These are phyloP conservation scores for Eretmochelys imbricata DNA, from an alignment of 2,113 vertebrate species.

Conservation along the genomic window DNA sequence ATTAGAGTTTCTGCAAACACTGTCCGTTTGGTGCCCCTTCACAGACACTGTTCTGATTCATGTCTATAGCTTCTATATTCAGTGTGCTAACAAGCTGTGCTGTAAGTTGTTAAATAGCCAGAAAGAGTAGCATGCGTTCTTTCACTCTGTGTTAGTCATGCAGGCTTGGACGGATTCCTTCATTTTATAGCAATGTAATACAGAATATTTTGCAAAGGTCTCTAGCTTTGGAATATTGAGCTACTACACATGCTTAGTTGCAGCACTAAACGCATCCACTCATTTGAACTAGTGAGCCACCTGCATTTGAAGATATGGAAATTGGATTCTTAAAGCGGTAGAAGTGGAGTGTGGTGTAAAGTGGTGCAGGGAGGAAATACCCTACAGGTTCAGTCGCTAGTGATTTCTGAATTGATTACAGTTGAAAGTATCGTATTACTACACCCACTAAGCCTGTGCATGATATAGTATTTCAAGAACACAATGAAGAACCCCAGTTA, in stretches of 20 bases:
- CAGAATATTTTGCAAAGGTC: background rate
- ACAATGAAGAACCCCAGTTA: fast-evolving
- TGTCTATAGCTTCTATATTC: background rate
- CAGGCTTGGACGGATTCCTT: background rate
- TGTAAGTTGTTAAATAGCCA: background rate
- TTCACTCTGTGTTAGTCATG: background rate
- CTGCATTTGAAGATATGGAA: background rate
- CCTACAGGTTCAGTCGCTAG: background rate
- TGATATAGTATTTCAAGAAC: background rate
- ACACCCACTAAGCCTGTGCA: background rate
- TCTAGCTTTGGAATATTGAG: background rate
- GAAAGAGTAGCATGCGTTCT: background rate
- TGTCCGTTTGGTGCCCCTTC: background rate
- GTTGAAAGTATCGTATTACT: background rate
- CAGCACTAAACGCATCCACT: background rate
- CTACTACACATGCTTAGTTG: fast-evolving
- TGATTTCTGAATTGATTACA: background rate
- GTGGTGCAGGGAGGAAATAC: background rate
- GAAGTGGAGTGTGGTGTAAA: background rate
- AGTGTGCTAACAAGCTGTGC: background rate
- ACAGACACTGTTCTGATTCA: background rate
- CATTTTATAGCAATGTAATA: background rate
- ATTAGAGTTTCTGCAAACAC: background rate
- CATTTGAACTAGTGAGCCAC: background rate
- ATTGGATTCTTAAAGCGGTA: background rate